A percentile compares a stretch with the other conserved stretches of the same genome.
Evolutionary conservation across 1,140 invertebrate genomes (phyloP).

Genomic region (Lordiphosa stackelbergi): DNA sequence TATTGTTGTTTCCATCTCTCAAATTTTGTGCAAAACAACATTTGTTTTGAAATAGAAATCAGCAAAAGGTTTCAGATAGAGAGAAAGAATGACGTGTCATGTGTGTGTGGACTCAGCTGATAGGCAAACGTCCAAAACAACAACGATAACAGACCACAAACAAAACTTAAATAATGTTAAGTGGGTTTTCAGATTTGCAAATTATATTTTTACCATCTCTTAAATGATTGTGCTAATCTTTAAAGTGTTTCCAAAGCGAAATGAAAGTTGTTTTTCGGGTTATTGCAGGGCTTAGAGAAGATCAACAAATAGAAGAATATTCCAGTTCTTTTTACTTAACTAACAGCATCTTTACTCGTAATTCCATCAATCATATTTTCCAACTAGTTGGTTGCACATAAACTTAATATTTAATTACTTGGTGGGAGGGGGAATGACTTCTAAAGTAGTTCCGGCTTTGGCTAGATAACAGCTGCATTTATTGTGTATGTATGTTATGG

Average conservation of each 20-base stretch:
- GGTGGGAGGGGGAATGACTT: not conserved
- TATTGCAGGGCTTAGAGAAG: too few relatives aligned
- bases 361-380: slow-evolving; percentile 34
- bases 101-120: not conserved
- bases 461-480: slow-evolving; percentile 31
- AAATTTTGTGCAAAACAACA: slow-evolving; percentile 34
- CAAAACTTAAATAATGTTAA: slow-evolving; percentile 32
- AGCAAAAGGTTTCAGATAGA: slow-evolving; percentile 1
- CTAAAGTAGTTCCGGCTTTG: slow-evolving; percentile 33
- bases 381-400: too few relatives aligned
- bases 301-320: slow-evolving; percentile 16
- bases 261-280: slow-evolving; percentile 30
- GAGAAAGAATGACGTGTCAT: not conserved
- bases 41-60: slow-evolving; percentile 19
- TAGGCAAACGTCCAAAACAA: not conserved
- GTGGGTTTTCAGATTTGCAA: slow-evolving; percentile 34
- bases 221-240: slow-evolving; percentile 28
- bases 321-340: not conserved
- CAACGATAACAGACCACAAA: slow-evolving; percentile 25
- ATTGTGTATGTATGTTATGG: slow-evolving; percentile 11
- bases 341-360: slow-evolving; percentile 16
- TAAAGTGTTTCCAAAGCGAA: slow-evolving; percentile 18
- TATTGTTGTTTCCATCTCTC: slow-evolving; percentile 20
- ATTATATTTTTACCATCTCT: slow-evolving; percentile 9
- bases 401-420: too few relatives aligned